Conservation (phyloP, 2,113 vertebrate species). For the Rhagologus leucostigma region DNA sequence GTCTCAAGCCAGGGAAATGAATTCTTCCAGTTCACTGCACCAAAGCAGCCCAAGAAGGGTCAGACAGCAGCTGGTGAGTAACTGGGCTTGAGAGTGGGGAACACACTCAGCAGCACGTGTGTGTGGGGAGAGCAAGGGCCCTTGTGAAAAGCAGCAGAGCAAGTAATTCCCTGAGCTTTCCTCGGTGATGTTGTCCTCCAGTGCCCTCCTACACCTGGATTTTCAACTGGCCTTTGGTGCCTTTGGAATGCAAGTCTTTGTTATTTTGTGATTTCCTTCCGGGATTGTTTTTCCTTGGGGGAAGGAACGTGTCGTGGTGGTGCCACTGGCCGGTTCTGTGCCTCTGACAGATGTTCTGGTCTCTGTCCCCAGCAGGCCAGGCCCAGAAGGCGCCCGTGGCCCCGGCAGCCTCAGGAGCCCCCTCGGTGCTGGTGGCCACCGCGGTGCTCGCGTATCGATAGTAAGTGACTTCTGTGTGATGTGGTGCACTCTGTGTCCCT, state of each 20-base stretch:
- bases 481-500: neutral
- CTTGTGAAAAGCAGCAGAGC: neutral
- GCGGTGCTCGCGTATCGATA: constrained; percentile 87
- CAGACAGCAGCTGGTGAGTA: constrained; percentile 75
- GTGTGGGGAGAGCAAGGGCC: neutral
- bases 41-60: constrained; percentile 91
- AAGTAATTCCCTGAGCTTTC: neutral
- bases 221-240: neutral
- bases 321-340: neutral
- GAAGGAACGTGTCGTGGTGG: rapidly evolving
- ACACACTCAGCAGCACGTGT: rapidly evolving
- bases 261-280: neutral
- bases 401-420: constrained; percentile 49
- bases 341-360: neutral
- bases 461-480: constrained; percentile 70
- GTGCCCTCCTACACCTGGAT: neutral
- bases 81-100: neutral
- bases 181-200: neutral
- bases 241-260: neutral
- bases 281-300: neutral
- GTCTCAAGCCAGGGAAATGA: constrained; percentile 83
- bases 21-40: constrained; percentile 94
- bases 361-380: constrained; percentile 41
- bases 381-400: constrained; percentile 64
- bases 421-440: constrained; percentile 80